These are phyloP conservation scores for Drosophila albomicans DNA, from an alignment of 1,140 invertebrate species.

Conservation along the genomic window DNA sequence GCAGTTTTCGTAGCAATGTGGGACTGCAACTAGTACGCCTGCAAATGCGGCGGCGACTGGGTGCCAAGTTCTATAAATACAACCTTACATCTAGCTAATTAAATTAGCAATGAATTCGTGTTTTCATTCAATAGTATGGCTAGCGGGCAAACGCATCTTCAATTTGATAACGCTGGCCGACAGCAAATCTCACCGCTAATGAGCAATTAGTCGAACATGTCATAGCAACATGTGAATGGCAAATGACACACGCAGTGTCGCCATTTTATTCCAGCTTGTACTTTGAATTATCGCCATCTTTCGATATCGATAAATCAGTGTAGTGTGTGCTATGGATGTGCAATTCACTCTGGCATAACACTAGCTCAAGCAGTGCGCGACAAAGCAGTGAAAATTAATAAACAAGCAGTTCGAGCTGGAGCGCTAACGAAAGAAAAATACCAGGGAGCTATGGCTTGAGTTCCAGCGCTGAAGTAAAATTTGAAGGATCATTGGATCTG, in stretches of 20 bases:
- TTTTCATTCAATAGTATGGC: constrained; percentile 9
- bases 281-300: background rate
- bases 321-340: too few relatives aligned
- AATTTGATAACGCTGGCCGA: background rate
- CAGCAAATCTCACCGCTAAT: background rate
- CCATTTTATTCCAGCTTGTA: background rate
- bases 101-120: constrained; percentile 44
- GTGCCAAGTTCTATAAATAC: constrained; percentile 52
- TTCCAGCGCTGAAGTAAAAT: too few relatives aligned
- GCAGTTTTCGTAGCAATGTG: constrained; percentile 50
- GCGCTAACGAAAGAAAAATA: too few relatives aligned
- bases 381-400: background rate
- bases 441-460: too few relatives aligned
- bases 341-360: background rate
- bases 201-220: constrained; percentile 1
- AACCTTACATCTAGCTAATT: constrained; percentile 26
- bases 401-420: background rate
- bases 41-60: background rate
- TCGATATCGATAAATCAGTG: background rate
- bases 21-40: background rate
- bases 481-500: too few relatives aligned
- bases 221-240: background rate
- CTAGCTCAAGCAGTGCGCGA: background rate
- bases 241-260: background rate
- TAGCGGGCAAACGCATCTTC: constrained; percentile 3